A percentile compares a stretch with the other conserved stretches of the same genome.
These are phyloP conservation scores for Lacerta bilineata DNA, from an alignment of 2,797 vertebrate genomes.

Conservation along the genomic window DNA sequence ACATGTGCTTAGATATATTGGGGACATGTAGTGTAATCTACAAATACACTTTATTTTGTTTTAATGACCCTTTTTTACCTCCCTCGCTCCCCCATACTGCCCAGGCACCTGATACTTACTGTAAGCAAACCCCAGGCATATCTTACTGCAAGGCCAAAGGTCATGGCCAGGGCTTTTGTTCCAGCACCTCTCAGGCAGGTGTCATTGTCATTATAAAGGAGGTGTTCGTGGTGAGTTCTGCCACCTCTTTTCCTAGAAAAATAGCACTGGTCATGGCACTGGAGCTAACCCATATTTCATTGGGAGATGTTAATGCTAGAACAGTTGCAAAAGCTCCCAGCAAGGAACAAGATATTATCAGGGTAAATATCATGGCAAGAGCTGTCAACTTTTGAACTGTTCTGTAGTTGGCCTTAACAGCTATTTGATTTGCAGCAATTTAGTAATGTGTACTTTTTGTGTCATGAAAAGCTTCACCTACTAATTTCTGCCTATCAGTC, in stretches of 20 bases:
- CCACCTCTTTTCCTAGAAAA: no score
- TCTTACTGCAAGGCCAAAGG: no score
- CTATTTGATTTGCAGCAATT: conserved; percentile 2
- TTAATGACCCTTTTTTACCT: neutral
- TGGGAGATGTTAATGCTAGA: neutral
- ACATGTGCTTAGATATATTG: neutral
- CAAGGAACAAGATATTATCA: neutral
- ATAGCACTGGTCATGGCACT: neutral
- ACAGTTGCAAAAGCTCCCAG: conserved; percentile 4
- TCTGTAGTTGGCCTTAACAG: neutral
- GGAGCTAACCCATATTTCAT: neutral
- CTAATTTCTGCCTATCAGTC: neutral
- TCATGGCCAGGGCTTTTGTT: no score
- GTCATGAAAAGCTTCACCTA: neutral
- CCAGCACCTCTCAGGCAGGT: no score
- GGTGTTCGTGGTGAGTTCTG: no score
- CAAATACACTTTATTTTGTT: neutral
- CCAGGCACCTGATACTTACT: neutral
- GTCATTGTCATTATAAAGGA: no score
- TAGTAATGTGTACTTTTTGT: neutral
- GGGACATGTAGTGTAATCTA: neutral
- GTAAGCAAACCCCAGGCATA: neutral
- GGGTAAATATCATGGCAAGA: neutral
- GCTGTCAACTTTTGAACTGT: neutral
- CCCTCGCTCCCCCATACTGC: neutral